phyloP scores from a whole-genome alignment of 2,113 vertebrate genomes.

The Gambusia affinis region DNA sequence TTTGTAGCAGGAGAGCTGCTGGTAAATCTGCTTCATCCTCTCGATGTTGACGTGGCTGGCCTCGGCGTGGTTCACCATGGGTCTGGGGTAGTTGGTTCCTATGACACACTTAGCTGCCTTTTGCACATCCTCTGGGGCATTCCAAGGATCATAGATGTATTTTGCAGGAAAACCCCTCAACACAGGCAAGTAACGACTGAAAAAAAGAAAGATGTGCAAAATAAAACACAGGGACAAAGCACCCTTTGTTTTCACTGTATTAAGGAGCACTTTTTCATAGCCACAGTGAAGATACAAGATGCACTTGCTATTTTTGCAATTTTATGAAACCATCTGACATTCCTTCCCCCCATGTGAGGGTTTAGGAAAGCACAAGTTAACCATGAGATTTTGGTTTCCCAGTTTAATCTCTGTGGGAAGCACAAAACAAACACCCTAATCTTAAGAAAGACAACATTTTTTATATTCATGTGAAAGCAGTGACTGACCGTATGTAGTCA shows the following conservation, averaged over 20 bases:
- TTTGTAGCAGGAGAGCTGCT: constrained; percentile 92
- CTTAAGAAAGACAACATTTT: background rate
- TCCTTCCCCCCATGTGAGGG: background rate
- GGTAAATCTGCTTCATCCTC: constrained; percentile 97
- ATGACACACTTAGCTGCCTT: constrained; percentile 92
- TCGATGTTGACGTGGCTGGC: constrained; percentile 94
- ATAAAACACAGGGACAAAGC: background rate
- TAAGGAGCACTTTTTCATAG: background rate
- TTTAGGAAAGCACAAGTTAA: constrained; percentile 5
- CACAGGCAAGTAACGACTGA: constrained; percentile 91
- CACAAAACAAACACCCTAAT: background rate
- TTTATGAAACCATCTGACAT: background rate
- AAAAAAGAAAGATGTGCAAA: background rate
- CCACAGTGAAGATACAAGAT: background rate
- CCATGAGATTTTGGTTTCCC: background rate
- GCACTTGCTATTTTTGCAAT: background rate
- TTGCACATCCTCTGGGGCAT: constrained; percentile 91
- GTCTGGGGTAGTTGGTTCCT: constrained; percentile 92
- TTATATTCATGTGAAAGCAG: background rate
- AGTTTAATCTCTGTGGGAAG: background rate
- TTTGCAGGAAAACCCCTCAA: constrained; percentile 92
- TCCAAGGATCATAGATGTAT: constrained; percentile 98
- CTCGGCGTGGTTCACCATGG: constrained; percentile 95
- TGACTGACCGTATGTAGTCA: constrained; percentile 91
- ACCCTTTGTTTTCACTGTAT: background rate